phyloP scores from a whole-genome alignment of 2,113 vertebrate species.

The Rhineura floridana region DNA sequence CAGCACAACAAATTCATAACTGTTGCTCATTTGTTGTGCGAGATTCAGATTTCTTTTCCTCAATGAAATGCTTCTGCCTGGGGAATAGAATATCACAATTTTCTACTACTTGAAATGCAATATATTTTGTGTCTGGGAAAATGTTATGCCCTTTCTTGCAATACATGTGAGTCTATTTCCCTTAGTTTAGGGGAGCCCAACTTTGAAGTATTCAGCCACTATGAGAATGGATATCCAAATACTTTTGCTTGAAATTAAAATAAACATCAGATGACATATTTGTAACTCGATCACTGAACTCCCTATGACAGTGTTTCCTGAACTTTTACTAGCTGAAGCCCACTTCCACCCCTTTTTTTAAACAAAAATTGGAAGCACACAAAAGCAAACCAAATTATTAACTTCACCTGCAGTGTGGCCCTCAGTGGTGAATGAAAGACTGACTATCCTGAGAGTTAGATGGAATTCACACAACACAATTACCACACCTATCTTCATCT shows the following conservation, averaged over 20 bases:
- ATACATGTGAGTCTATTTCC: background rate
- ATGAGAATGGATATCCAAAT: background rate
- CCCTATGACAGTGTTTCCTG: background rate
- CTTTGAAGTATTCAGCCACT: background rate
- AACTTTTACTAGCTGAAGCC: background rate
- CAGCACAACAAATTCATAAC: background rate
- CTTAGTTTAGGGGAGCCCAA: background rate
- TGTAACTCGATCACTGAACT: background rate
- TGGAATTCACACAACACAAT: too few species aligned
- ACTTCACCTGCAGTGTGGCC: too few species aligned
- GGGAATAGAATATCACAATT: background rate
- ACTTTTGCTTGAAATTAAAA: slow-evolving; percentile 11
- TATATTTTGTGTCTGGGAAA: background rate
- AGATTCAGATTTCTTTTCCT: background rate
- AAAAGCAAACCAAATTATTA: too few species aligned
- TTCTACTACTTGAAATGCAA: background rate
- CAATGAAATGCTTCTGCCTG: background rate
- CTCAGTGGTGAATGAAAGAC: too few species aligned
- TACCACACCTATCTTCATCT: too few species aligned
- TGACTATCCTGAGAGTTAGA: too few species aligned
- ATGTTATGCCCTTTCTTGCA: background rate
- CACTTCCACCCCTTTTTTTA: too few species aligned
- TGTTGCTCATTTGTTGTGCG: background rate
- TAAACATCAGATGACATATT: background rate
- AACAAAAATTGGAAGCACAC: background rate